Evolutionary conservation across 2,113 vertebrate genomes (phyloP).

Genomic region (Prietella phreatophila): DNA sequence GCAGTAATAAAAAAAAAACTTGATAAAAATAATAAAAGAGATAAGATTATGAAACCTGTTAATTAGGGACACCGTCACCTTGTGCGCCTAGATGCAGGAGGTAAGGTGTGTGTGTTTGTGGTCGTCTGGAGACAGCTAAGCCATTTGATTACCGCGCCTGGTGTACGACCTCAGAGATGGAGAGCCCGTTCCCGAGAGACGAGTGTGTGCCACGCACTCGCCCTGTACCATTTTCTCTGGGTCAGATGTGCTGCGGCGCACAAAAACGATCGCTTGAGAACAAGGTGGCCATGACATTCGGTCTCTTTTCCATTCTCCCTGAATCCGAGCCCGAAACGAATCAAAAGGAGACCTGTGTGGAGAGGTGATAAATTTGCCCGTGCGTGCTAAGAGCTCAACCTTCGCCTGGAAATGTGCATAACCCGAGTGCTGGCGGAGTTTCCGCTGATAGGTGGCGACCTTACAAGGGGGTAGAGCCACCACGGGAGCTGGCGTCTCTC

Average conservation of each 20-base stretch:
- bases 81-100: background rate
- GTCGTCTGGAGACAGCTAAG: constrained; percentile 10
- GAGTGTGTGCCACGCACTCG: constrained; percentile 11
- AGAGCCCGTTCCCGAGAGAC: background rate
- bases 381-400: constrained; percentile 3
- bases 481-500: constrained; percentile 16
- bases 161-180: constrained; percentile 28
- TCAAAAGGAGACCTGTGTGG: background rate
- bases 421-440: constrained; percentile 6
- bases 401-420: constrained; percentile 27
- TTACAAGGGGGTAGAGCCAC: constrained; percentile 25
- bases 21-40: constrained; percentile 39
- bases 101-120: constrained; percentile 8
- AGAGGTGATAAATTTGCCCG: constrained; percentile 3
- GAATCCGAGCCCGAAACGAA: background rate
- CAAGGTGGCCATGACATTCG: background rate
- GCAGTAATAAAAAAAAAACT: constrained; percentile 9
- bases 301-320: constrained; percentile 16
- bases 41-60: constrained; percentile 66
- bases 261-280: background rate
- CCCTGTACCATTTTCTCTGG: constrained; percentile 9
- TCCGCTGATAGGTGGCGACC: constrained; percentile 19
- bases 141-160: constrained; percentile 36
- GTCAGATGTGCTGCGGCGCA: background rate
- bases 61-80: constrained; percentile 35